Evolutionary conservation across 2,888 invertebrate genomes (phyloP).

Genomic region (Kryphioiulus occultus): DNA sequence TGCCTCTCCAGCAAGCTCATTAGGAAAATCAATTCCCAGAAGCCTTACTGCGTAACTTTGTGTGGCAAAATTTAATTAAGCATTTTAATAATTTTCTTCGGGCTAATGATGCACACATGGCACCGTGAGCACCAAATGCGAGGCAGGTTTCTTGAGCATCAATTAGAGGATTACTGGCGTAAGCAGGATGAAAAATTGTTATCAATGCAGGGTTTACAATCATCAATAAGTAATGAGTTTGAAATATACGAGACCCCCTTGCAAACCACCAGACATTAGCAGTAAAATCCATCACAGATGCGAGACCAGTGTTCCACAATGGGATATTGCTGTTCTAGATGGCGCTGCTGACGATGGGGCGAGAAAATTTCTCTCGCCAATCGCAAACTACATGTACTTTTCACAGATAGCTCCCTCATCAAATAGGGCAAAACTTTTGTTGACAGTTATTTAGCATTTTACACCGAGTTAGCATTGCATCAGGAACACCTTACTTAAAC

Average conservation of each 20-base stretch:
- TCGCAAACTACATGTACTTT: not conserved
- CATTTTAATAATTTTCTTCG: slow-evolving; percentile 40
- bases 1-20: slow-evolving; percentile 32
- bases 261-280: slow-evolving; percentile 15
- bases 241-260: slow-evolving; percentile 36
- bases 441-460: too few species aligned
- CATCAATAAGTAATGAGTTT: slow-evolving; percentile 35
- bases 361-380: not conserved
- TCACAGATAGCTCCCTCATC: too few species aligned
- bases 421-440: too few species aligned
- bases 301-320: not conserved
- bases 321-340: not conserved
- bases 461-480: too few species aligned
- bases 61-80: slow-evolving; percentile 40
- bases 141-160: slow-evolving; percentile 26
- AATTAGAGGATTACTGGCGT: slow-evolving; percentile 29
- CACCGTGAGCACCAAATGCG: slow-evolving; percentile 32
- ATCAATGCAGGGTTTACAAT: slow-evolving; percentile 39
- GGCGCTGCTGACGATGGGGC: not conserved
- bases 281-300: slow-evolving; percentile 20
- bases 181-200: slow-evolving; percentile 32
- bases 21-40: slow-evolving; percentile 40
- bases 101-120: slow-evolving; percentile 40
- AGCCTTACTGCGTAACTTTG: slow-evolving; percentile 40
- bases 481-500: too few species aligned